These are phyloP conservation scores for Halcyon malimbica DNA, from an alignment of 2,113 vertebrate genomes.

Conservation along the genomic window DNA sequence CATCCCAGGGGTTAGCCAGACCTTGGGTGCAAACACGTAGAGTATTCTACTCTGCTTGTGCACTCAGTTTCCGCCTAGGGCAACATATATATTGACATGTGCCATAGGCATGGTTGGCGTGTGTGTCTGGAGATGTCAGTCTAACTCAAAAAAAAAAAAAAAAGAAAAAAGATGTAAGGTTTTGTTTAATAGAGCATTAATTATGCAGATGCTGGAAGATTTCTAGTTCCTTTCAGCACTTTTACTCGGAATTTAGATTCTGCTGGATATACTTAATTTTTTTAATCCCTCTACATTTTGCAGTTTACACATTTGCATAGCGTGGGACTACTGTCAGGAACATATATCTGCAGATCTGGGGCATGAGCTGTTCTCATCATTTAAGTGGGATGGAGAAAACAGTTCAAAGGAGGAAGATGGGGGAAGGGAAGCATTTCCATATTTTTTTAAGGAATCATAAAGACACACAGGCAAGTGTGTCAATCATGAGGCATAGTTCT, in stretches of 20 bases:
- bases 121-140: neutral
- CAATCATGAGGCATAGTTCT: constrained; percentile 40
- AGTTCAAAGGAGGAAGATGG: constrained; percentile 53
- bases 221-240: neutral
- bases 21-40: neutral
- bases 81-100: neutral
- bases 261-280: constrained; percentile 36
- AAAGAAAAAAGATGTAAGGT: neutral
- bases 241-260: constrained; percentile 24
- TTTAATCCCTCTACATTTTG: constrained; percentile 40
- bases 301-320: constrained; percentile 59
- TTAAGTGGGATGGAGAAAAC: constrained; percentile 58
- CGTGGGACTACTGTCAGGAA: constrained; percentile 63
- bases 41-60: neutral
- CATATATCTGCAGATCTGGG: constrained; percentile 40
- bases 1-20: neutral
- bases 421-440: constrained; percentile 42
- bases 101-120: neutral
- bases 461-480: constrained; percentile 35
- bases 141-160: neutral
- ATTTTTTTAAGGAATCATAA: constrained; percentile 17
- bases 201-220: constrained; percentile 16
- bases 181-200: constrained; percentile 13
- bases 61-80: neutral
- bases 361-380: constrained; percentile 58